Evolutionary conservation across 2,113 vertebrate species (phyloP).

Genomic region (Tragelaphus scriptus): DNA sequence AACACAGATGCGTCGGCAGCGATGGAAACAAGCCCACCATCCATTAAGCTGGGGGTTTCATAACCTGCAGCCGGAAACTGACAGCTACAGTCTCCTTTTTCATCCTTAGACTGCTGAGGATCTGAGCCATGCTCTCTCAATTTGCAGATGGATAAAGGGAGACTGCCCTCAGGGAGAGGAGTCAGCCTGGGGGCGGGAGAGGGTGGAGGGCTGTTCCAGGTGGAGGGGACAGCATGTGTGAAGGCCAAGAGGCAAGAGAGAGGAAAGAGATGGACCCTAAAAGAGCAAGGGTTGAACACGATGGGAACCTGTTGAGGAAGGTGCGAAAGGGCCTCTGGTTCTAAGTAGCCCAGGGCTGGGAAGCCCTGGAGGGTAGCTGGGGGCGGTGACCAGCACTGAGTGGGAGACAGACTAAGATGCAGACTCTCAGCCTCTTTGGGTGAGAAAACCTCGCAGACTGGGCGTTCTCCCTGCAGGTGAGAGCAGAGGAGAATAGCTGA

Average conservation of each 20-base stretch:
- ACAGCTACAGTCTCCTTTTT: accelerated
- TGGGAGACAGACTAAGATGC: accelerated
- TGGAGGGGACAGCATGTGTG: background rate
- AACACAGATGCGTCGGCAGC: accelerated
- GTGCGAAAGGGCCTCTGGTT: background rate
- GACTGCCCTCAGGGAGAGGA: background rate
- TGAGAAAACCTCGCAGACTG: too few species aligned
- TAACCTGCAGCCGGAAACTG: too few species aligned
- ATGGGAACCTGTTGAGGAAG: background rate
- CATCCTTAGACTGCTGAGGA: background rate
- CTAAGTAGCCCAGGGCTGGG: background rate
- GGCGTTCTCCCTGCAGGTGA: background rate
- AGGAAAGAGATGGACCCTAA: background rate
- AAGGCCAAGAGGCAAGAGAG: background rate
- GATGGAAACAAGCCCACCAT: accelerated
- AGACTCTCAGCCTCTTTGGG: background rate
- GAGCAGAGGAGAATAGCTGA: background rate
- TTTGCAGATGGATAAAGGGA: background rate
- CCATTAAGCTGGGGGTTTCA: accelerated
- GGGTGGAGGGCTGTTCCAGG: background rate
- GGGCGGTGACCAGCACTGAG: accelerated
- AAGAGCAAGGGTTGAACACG: accelerated
- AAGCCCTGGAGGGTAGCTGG: background rate
- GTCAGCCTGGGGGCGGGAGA: accelerated
- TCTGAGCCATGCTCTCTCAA: accelerated